Base-by-base conservation (phyloP, 2,888 invertebrate genomes). In the Blastobasis lacticolella region DNA sequence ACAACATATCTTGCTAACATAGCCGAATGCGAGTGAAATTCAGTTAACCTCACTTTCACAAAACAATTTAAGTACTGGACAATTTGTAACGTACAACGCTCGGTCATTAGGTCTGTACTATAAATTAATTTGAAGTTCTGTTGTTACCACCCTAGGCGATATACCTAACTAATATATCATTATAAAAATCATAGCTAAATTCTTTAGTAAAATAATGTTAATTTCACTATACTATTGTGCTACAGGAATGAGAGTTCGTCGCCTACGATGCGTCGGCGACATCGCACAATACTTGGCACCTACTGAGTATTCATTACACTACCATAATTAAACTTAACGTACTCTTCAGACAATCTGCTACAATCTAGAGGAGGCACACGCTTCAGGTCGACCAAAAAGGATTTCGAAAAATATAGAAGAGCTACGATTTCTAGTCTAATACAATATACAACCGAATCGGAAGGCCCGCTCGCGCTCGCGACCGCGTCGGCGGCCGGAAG, bases 191-290 rank as follows among this genome's bases (percentile, higher is more conserved):
- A 61, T 60, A 61, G 53, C 54, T 54, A 57, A 57, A 57, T 54
- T 57, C 49, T 57, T 62, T 60, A 65, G n/a, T 60, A 63, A 47
- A 49, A 49, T 41, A 9, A 38, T 42, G 8, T 50, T 41, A 49
- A 38, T 46, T 50, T 56, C 48, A 54, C 45, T 48, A 46, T 45
- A 40, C 10, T 75, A 77, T 70, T 71, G 80, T 72, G 78, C 77
- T 78, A 78, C 72, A 81, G 84, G 84, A 85, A 84, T 83, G 84
- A 83, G 75, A 78, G 71, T 71, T 67, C 69, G 73, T 64, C 64
- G 46, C 54, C 63, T 66, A 67, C 69, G 64, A 23, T n/a, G n/a
- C n/a, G n/a, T n/a, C 57, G 62, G 65, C 65, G 64, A 62, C 67
- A 63, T 67, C 73, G 72, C 73, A 73, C 75, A 67, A 69, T 64